Evolutionary conservation across 2,888 invertebrate species (phyloP).

Genomic region (Marasmarcha lunaedactyla): DNA sequence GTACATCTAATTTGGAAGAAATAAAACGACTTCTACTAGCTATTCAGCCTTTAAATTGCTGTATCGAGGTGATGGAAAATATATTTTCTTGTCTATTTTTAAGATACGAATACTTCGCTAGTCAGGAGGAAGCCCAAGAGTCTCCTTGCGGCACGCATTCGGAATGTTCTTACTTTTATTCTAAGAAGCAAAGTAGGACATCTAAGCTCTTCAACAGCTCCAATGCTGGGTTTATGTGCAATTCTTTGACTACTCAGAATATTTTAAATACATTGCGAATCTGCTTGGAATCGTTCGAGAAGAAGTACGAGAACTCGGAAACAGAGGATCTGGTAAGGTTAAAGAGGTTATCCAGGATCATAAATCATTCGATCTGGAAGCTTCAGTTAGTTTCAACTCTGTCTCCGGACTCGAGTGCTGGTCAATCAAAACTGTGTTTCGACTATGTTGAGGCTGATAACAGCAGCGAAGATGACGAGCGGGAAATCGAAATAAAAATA

Average conservation of each 20-base stretch:
- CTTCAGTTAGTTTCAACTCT: constrained; percentile 75
- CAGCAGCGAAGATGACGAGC: constrained; percentile 59
- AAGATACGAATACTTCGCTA: constrained; percentile 71
- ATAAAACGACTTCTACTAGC: constrained; percentile 56
- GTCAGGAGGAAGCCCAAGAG: constrained; percentile 59
- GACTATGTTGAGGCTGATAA: constrained; percentile 58
- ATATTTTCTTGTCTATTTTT: constrained; percentile 79
- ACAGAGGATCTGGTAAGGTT: constrained; percentile 31
- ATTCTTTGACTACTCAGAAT: constrained; percentile 69
- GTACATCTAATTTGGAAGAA: constrained; percentile 51
- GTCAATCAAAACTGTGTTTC: constrained; percentile 47
- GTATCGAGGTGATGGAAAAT: constrained; percentile 77
- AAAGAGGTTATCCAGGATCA: constrained; percentile 50
- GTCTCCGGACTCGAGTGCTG: constrained; percentile 54
- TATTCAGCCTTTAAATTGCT: constrained; percentile 52
- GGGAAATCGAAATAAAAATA: constrained; percentile 36
- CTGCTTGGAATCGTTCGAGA: constrained; percentile 60
- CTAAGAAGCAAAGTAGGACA: constrained; percentile 43
- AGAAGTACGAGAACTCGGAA: constrained; percentile 30
- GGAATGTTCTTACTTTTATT: constrained; percentile 61
- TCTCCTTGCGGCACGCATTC: constrained; percentile 52
- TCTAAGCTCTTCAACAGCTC: constrained; percentile 29
- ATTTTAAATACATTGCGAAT: constrained; percentile 69
- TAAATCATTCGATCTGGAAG: constrained; percentile 80
- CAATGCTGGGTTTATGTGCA: constrained; percentile 68